These are phyloP conservation scores for Dicycla oo DNA, from an alignment of 2,888 invertebrate genomes.

Conservation along the genomic window DNA sequence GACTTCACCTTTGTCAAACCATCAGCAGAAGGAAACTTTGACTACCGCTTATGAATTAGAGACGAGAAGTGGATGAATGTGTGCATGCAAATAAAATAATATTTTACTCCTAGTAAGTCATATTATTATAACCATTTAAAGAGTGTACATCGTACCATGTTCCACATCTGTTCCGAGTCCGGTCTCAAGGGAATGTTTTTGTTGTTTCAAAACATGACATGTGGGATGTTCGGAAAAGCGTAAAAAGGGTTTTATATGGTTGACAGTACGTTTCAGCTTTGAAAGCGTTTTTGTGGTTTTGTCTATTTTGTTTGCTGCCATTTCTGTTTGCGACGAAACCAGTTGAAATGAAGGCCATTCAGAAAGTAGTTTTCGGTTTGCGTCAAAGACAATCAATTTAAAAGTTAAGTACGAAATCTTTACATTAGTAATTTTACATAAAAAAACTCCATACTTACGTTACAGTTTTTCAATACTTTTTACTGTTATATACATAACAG, in stretches of 20 bases:
- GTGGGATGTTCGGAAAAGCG: constrained; percentile 52
- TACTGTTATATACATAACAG: not conserved
- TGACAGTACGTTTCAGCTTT: constrained; percentile 53
- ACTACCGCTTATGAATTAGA: not conserved
- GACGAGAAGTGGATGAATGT: not conserved
- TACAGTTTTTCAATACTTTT: constrained; percentile 3
- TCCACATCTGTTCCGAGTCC: constrained; percentile 44
- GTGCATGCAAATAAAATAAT: constrained; percentile 12
- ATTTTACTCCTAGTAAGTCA: not conserved
- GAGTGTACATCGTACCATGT: constrained; percentile 34
- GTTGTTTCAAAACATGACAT: constrained; percentile 54
- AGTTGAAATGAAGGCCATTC: not conserved
- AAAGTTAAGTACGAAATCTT: not conserved
- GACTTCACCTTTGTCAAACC: no score
- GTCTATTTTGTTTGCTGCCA: constrained; percentile 32
- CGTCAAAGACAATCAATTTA: not conserved
- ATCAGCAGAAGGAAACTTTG: no score
- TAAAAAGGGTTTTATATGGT: constrained; percentile 60
- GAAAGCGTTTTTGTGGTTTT: constrained; percentile 40
- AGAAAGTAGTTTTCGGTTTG: not conserved
- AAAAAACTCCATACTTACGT: not conserved
- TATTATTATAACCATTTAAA: constrained; percentile 30
- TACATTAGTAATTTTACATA: not conserved
- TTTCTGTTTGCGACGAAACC: not conserved
- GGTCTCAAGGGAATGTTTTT: constrained; percentile 61